Percentiles rank a stretch among this genome's conserved stretches.
Evolutionary conservation across 2,888 invertebrate species (phyloP).

Genomic region (Leucophenga maculata): DNA sequence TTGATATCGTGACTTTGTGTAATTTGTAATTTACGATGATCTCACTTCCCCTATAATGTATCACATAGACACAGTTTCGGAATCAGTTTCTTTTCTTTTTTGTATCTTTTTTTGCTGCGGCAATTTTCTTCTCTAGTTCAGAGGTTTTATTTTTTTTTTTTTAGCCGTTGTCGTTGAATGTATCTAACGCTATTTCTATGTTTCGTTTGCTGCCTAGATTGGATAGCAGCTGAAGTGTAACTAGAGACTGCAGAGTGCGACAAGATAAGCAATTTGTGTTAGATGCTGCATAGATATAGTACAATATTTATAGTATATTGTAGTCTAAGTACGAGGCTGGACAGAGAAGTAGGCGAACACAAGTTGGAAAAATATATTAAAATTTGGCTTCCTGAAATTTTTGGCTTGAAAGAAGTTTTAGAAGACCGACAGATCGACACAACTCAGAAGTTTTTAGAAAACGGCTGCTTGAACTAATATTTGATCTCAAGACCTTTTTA

Average conservation of each 20-base stretch:
- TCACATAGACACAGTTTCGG: conserved; percentile 41
- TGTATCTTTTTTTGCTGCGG: background rate
- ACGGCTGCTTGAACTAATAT: no score
- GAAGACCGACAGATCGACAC: no score
- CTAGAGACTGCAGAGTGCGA: conserved; percentile 38
- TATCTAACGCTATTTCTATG: background rate
- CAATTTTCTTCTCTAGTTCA: no score
- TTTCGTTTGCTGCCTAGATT: background rate
- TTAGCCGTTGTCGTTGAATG: background rate
- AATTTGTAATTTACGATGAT: conserved; percentile 68
- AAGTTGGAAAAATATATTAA: no score
- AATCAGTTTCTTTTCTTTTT: background rate
- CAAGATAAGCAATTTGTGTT: conserved; percentile 54
- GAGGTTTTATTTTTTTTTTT: background rate
- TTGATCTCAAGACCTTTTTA: no score
- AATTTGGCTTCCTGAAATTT: no score
- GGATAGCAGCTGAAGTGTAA: conserved; percentile 3
- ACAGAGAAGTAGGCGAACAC: no score
- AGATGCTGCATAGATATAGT: conserved; percentile 20
- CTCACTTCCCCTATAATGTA: conserved; percentile 63
- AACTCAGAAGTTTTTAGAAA: no score
- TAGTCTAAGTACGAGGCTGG: no score
- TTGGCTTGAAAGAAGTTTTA: no score
- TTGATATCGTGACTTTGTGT: conserved; percentile 67
- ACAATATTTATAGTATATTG: background rate